Base-by-base conservation (phyloP, 2,797 vertebrate genomes). In the Tenualosa thibaudeaui region DNA sequence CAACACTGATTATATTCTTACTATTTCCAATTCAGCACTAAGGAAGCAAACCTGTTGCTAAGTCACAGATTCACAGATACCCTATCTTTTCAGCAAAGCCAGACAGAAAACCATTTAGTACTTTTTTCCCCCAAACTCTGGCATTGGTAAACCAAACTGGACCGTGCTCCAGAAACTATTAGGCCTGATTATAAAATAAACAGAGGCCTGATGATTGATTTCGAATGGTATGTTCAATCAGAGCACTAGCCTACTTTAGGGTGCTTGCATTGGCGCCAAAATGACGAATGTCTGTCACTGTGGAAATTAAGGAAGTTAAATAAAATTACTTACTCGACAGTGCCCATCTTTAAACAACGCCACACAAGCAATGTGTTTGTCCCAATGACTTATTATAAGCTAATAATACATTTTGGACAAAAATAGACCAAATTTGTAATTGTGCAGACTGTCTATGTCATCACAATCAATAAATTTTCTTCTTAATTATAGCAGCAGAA, bases 111-210 rank as follows among this genome's bases (percentile, higher is more conserved):
- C 40, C 37, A 78, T 78, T 75, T 78, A 24, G n/a, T 24, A 62
- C 15, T 78, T 78, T 78, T 78, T 78, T 22, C 5, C 10, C 1
- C 26, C 22, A 2, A 78, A 78, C 71, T 78, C 71, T 78, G 71
- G 71, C 71, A 78, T 78, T 46, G 71, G 71, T 78, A 78, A 78
- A 78, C 71, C 40, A 78, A 78, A 78, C 71, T 78, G 71, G 71
- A 78, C 40, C 40, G 19, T 60, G 54, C 31, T 37, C 24, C 53
- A 82, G 17, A 82, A 54, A 31, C 24, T 13, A 82, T 58, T 40
- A 58, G 54, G 53, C 19, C 26, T 58, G 82, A 82, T 82, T 40
- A 58, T 37, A 82, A 46, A 37, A 60, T 58, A 82, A 40, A 82
- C 53, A 82, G 82, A 40, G 37, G 12, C 8, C 37, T 53, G 56